These are phyloP conservation scores for Aurelia aurita complex sp. Pacific DNA, from an alignment of 30 jellyfish, hydroid and myxozoan genomes.

Conservation along the genomic window DNA sequence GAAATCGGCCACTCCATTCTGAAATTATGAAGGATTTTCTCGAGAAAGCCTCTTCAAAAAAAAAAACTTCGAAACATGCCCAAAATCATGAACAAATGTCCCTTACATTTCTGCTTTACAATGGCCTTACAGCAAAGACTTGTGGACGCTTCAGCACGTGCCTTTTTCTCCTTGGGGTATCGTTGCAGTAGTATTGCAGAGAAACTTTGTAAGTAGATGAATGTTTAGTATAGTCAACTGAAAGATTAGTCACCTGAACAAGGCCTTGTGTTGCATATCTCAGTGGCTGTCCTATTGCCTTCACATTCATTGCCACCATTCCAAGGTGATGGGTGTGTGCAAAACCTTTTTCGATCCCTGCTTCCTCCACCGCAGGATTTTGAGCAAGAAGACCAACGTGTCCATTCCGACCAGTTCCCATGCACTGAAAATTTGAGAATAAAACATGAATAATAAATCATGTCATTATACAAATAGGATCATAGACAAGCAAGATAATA, in stretches of 20 bases:
- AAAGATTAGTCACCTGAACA: slow-evolving; percentile 34
- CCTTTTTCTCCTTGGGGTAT: too few relatives aligned
- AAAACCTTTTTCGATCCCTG: slow-evolving; percentile 21
- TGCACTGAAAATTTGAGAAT: slow-evolving; percentile 39
- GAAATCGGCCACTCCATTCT: too few relatives aligned
- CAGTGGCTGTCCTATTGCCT: slow-evolving; percentile 5
- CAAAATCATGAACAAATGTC: too few relatives aligned
- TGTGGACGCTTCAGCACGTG: too few relatives aligned
- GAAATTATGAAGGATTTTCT: too few relatives aligned
- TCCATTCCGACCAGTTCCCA: slow-evolving; percentile 81
- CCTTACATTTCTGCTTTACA: too few relatives aligned
- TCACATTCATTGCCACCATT: slow-evolving; percentile 74
- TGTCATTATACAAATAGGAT: background rate
- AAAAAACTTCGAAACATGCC: too few relatives aligned
- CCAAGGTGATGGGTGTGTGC: slow-evolving; percentile 67
- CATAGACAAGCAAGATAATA: background rate
- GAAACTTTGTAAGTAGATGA: background rate
- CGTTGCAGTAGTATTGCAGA: background rate
- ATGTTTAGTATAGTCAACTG: background rate
- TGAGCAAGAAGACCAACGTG: slow-evolving; percentile 60
- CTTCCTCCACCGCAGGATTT: slow-evolving; percentile 65
- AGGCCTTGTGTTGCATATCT: slow-evolving; percentile 52
- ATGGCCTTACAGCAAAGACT: too few relatives aligned
- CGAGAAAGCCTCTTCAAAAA: too few relatives aligned
- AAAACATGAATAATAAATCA: background rate